Percentiles rank a stretch among this genome's conserved stretches.
Conservation (phyloP, 2,888 invertebrate genomes). For the Mellilla xanthometata region DNA sequence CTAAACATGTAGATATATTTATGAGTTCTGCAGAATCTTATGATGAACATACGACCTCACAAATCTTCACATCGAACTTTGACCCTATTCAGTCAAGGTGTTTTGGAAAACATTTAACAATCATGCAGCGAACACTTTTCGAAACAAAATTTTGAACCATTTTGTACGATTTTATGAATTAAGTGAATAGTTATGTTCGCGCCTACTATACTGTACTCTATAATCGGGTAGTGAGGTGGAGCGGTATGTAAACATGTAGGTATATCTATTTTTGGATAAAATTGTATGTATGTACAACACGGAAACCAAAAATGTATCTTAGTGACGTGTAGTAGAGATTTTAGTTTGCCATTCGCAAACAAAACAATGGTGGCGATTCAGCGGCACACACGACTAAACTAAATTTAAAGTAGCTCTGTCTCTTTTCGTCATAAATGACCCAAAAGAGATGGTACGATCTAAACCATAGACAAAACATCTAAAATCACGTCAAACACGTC, state of each 20-base stretch:
- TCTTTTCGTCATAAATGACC: too few relatives aligned
- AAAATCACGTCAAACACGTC: too few relatives aligned
- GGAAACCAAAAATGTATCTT: slow-evolving; percentile 61
- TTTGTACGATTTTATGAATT: slow-evolving; percentile 51
- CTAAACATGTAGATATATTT: slow-evolving; percentile 26
- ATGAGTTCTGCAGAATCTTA: too few relatives aligned
- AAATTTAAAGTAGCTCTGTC: too few relatives aligned
- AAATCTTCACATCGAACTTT: slow-evolving; percentile 33
- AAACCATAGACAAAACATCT: too few relatives aligned
- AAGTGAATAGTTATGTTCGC: slow-evolving; percentile 33
- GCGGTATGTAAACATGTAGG: slow-evolving; percentile 19
- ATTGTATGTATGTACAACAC: slow-evolving; percentile 63
- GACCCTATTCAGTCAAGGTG: slow-evolving; percentile 20
- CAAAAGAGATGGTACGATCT: too few relatives aligned
- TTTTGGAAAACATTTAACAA: slow-evolving; percentile 42
- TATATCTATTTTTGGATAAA: slow-evolving; percentile 60
- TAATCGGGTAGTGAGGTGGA: slow-evolving; percentile 20
- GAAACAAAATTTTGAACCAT: slow-evolving; percentile 39
- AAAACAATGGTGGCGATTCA: slow-evolving; percentile 10
- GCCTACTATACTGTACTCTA: slow-evolving; percentile 20
- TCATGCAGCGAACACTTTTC: slow-evolving; percentile 36
- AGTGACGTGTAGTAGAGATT: slow-evolving; percentile 56
- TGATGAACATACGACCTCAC: slow-evolving; percentile 12
- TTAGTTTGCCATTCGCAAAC: slow-evolving; percentile 21
- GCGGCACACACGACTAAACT: too few relatives aligned